A percentile compares a stretch with the other conserved stretches of the same genome.
These are phyloP conservation scores for Zelostemma sp. DNA, from an alignment of 1,140 invertebrate species.

Conservation along the genomic window DNA sequence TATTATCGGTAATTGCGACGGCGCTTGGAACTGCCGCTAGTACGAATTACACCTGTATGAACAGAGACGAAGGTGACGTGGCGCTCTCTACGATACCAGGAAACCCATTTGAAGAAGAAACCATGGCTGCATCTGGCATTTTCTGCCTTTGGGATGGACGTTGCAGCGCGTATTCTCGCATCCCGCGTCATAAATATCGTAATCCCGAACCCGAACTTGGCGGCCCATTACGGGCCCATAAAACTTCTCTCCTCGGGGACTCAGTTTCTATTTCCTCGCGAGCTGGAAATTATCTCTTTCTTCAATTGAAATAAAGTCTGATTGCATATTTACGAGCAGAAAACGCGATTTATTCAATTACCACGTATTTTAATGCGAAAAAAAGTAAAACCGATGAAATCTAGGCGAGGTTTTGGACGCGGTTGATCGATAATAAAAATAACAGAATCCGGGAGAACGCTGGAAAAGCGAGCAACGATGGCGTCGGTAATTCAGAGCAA, in stretches of 20 bases:
- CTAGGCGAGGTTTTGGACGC: too few species aligned
- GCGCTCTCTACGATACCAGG: constrained; percentile 45
- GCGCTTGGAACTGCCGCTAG: constrained; percentile 21
- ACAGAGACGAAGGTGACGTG: constrained; percentile 32
- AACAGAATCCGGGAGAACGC: too few species aligned
- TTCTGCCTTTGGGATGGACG: constrained; percentile 16
- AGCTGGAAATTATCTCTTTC: too few species aligned
- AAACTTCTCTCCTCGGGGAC: constrained; percentile 53
- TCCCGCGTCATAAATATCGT: constrained; percentile 5
- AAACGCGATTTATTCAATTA: too few species aligned
- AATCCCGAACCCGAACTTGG: constrained; percentile 55
- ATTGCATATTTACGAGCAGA: too few species aligned
- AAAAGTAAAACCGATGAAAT: too few species aligned
- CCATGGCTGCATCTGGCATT: constrained; percentile 31
- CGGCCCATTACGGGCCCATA: constrained; percentile 65
- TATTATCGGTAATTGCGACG: constrained; percentile 47
- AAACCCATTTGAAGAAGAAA: constrained; percentile 38
- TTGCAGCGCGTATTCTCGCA: constrained; percentile 7
- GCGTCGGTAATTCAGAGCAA: constrained; percentile 59
- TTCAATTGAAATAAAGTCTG: too few species aligned
- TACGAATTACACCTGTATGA: constrained; percentile 41
- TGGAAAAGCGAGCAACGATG: too few species aligned
- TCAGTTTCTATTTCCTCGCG: too few species aligned
- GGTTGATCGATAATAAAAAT: too few species aligned
- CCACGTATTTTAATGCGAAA: too few species aligned